These are phyloP conservation scores for Chitala chitala DNA, from an alignment of 2,113 vertebrate species.

Conservation along the genomic window DNA sequence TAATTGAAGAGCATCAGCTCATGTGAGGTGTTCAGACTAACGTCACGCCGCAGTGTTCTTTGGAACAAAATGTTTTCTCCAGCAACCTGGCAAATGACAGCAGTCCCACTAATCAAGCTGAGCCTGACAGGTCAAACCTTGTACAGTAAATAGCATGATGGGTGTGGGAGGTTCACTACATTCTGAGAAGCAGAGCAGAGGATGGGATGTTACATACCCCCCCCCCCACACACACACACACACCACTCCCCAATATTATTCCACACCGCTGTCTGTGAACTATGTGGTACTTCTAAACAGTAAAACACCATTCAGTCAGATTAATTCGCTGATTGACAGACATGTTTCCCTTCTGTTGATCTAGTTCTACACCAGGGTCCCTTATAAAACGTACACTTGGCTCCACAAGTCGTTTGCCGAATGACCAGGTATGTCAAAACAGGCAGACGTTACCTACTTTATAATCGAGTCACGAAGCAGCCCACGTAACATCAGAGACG, in stretches of 20 bases:
- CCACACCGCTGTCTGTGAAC: too few species aligned
- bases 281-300: background rate
- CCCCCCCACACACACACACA: too few species aligned
- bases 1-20: too few species aligned
- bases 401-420: background rate
- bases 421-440: background rate
- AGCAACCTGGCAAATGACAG: background rate
- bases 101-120: background rate
- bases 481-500: constrained; percentile 21
- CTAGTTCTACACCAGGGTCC: too few species aligned
- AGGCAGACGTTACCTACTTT: background rate
- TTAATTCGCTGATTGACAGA: background rate
- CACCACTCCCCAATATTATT: too few species aligned
- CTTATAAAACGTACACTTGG: background rate
- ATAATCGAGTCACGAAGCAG: background rate
- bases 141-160: background rate
- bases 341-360: background rate
- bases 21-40: too few species aligned
- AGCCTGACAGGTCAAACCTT: background rate
- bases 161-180: background rate
- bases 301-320: background rate
- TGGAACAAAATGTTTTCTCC: background rate
- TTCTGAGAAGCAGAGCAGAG: constrained; percentile 7
- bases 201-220: background rate
- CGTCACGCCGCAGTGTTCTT: background rate